A percentile compares a stretch with the other conserved stretches of the same genome.
Conservation (phyloP, 2,113 vertebrate genomes). For the Mugil cephalus region DNA sequence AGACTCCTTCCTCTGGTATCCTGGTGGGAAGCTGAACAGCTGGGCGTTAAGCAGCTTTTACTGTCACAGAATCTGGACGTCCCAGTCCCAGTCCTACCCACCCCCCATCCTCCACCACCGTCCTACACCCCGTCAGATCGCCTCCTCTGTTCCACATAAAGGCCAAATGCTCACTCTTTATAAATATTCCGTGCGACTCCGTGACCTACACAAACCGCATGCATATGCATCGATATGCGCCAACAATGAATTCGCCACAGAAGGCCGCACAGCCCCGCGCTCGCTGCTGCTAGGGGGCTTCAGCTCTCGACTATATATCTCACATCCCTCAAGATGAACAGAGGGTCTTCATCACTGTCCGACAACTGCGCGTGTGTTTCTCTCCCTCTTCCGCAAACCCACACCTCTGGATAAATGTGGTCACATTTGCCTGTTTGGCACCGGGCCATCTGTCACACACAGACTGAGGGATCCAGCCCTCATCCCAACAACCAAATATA, state of each 20-base stretch:
- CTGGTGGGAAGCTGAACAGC: constrained; percentile 81
- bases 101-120: constrained; percentile 52
- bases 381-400: constrained; percentile 34
- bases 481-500: constrained; percentile 85
- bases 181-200: background rate
- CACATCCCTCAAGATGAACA: constrained; percentile 43
- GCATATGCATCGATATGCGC: background rate
- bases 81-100: constrained; percentile 59
- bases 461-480: constrained; percentile 76
- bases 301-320: constrained; percentile 12
- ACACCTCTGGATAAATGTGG: constrained; percentile 75
- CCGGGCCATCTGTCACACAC: constrained; percentile 82
- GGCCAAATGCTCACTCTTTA: constrained; percentile 1
- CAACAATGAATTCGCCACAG: background rate
- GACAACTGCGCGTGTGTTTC: constrained; percentile 39
- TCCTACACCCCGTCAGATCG: constrained; percentile 40
- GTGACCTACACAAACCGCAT: background rate
- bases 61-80: constrained; percentile 69
- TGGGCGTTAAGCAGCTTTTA: constrained; percentile 85
- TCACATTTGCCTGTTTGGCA: constrained; percentile 80
- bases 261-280: background rate
- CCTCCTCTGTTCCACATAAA: constrained; percentile 53
- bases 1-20: constrained; percentile 61
- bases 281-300: constrained; percentile 13
- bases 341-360: constrained; percentile 48